Evolutionary conservation across 2,888 invertebrate genomes (phyloP).

Genomic region (Rhimphoctona megacephalus): DNA sequence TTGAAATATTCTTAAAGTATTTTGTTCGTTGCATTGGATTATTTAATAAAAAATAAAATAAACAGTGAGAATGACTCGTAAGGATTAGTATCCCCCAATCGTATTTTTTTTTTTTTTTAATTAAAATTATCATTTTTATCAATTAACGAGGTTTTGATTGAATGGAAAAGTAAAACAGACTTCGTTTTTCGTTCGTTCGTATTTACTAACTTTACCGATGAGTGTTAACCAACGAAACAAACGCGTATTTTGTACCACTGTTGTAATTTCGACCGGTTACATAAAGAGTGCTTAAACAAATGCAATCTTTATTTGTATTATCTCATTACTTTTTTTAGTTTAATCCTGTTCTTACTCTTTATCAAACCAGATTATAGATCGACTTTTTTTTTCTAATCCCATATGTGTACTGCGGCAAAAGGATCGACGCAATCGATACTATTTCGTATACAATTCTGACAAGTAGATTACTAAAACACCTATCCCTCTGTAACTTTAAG

Average conservation of each 20-base stretch:
- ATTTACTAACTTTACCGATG: not conserved
- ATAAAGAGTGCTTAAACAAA: conserved; percentile 63
- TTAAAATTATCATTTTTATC: conserved; percentile 13
- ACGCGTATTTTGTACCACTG: conserved; percentile 59
- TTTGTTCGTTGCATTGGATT: conserved; percentile 46
- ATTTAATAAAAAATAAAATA: conserved; percentile 30
- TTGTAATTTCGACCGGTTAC: conserved; percentile 62
- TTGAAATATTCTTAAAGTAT: conserved; percentile 43
- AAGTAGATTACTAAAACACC: conserved; percentile 40
- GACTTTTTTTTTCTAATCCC: not conserved
- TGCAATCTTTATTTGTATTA: conserved; percentile 40
- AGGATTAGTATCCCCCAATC: conserved; percentile 15
- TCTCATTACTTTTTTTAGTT: conserved; percentile 6
- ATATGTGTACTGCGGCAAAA: conserved; percentile 3
- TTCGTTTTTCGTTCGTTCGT: not conserved
- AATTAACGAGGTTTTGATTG: conserved; percentile 16
- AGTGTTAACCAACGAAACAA: conserved; percentile 34
- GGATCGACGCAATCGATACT: conserved; percentile 45
- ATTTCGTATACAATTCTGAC: conserved; percentile 60
- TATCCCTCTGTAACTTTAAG: conserved; percentile 48
- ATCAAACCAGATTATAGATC: not conserved
- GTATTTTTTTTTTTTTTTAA: conserved; percentile 1
- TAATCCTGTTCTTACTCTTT: conserved; percentile 6
- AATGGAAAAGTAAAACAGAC: conserved; percentile 5
- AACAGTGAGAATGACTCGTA: conserved; percentile 30